Percentiles rank a stretch among this genome's conserved stretches.
These are phyloP conservation scores for Zoanthus solanderi DNA, from an alignment of 92 coral and sea anemone species.

Conservation along the genomic window DNA sequence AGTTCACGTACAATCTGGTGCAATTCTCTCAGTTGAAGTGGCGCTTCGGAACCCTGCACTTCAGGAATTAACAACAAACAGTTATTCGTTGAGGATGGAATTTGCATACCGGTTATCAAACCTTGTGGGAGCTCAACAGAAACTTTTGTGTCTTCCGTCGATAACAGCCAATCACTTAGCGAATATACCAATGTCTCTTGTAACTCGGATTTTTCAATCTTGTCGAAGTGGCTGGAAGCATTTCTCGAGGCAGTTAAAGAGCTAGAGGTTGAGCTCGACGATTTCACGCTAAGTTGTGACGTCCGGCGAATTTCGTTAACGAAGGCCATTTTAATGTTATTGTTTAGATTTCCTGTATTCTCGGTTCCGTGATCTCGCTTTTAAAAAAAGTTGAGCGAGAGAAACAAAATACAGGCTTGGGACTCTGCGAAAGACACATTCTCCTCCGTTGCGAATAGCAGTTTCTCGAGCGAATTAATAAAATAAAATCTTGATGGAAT, in stretches of 20 bases:
- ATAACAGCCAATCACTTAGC: constrained; percentile 90
- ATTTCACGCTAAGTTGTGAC: not conserved
- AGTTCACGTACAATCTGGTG: constrained; percentile 96
- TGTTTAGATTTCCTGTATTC: not conserved
- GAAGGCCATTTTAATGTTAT: constrained; percentile 22
- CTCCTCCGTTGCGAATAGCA: too few species aligned
- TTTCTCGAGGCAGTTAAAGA: constrained; percentile 87
- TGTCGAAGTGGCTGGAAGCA: constrained; percentile 98
- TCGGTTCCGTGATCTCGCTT: not conserved
- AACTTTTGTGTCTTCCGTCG: constrained; percentile 93
- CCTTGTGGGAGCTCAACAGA: constrained; percentile 94
- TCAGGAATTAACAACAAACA: constrained; percentile 90
- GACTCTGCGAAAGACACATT: too few species aligned
- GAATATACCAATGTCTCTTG: constrained; percentile 94
- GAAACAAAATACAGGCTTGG: too few species aligned
- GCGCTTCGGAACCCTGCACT: constrained; percentile 77
- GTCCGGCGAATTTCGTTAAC: constrained; percentile 12
- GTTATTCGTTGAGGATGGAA: constrained; percentile 79
- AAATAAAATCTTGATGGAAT: too few species aligned
- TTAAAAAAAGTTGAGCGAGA: too few species aligned
- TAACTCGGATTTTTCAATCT: constrained; percentile 95
- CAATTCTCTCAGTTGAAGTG: constrained; percentile 93
- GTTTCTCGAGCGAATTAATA: too few species aligned
- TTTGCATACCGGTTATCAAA: constrained; percentile 87
- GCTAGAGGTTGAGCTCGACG: constrained; percentile 66